Evolutionary conservation across 2,113 vertebrate species (phyloP).

Genomic region (Pogona vitticeps): DNA sequence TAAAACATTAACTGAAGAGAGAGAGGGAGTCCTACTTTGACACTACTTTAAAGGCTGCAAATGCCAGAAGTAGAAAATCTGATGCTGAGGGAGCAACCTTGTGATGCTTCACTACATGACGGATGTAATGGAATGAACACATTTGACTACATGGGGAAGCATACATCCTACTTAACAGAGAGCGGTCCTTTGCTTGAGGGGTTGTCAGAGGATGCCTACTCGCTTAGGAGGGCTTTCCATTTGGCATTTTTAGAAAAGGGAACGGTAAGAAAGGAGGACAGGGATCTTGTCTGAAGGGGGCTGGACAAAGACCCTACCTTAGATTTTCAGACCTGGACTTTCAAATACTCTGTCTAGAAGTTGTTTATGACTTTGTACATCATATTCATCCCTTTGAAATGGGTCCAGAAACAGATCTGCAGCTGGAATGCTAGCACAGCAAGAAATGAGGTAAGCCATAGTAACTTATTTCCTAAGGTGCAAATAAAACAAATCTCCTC

Average conservation of each 20-base stretch:
- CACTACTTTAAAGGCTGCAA: neutral
- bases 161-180: neutral
- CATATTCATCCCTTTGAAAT: neutral
- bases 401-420: neutral
- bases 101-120: neutral
- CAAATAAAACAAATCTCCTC: neutral
- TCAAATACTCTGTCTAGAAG: no score
- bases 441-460: neutral
- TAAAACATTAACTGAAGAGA: neutral
- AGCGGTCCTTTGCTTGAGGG: neutral
- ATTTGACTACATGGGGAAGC: neutral
- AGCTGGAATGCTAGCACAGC: neutral
- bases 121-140: neutral
- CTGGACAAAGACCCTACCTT: no score
- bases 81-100: neutral
- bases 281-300: neutral
- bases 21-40: neutral
- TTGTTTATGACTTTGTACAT: neutral
- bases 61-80: neutral
- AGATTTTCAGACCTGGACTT: no score
- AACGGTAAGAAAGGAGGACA: neutral
- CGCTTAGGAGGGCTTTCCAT: neutral
- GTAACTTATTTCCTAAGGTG: neutral
- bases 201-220: no score
- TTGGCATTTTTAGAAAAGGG: neutral